Conservation (phyloP, 1,140 invertebrate genomes). For the Lordiphosa clarofinis region DNA sequence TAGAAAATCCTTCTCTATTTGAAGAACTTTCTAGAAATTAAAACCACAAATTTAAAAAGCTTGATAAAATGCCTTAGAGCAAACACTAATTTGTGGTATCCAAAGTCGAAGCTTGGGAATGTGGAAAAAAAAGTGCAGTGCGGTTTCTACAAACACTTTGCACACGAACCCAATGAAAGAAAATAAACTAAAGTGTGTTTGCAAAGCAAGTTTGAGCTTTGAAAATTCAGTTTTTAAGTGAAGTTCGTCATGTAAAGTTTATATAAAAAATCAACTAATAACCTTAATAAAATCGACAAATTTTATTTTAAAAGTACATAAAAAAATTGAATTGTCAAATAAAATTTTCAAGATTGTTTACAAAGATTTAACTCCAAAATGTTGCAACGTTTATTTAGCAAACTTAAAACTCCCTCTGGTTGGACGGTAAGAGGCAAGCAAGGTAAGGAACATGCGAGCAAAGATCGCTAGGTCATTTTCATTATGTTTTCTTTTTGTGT, state of each 20-base stretch:
- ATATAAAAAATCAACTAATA: background rate
- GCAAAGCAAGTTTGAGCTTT: background rate
- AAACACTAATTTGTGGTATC: conserved; percentile 31
- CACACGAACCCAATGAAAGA: conserved; percentile 28
- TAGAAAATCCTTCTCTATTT: background rate
- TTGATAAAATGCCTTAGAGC: conserved; percentile 19
- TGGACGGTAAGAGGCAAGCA: background rate
- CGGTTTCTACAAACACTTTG: conserved; percentile 39
- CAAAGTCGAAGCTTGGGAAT: conserved; percentile 12
- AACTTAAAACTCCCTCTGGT: conserved; percentile 21
- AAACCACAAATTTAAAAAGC: conserved; percentile 1
- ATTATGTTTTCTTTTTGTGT: too few species aligned
- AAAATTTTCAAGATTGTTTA: background rate
- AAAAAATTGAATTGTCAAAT: background rate
- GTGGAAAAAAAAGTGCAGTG: conserved; percentile 27
- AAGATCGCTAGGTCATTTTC: too few species aligned
- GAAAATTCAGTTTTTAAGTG: conserved; percentile 25
- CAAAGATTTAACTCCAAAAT: conserved; percentile 21
- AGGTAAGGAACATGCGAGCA: background rate
- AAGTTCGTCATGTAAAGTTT: conserved; percentile 42
- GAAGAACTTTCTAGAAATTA: conserved; percentile 23
- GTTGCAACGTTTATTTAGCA: conserved; percentile 35
- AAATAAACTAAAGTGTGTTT: conserved; percentile 23
- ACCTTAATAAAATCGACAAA: background rate
- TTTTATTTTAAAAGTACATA: background rate